Conservation (phyloP, 2,797 vertebrate species). For the Acomys russatus region DNA sequence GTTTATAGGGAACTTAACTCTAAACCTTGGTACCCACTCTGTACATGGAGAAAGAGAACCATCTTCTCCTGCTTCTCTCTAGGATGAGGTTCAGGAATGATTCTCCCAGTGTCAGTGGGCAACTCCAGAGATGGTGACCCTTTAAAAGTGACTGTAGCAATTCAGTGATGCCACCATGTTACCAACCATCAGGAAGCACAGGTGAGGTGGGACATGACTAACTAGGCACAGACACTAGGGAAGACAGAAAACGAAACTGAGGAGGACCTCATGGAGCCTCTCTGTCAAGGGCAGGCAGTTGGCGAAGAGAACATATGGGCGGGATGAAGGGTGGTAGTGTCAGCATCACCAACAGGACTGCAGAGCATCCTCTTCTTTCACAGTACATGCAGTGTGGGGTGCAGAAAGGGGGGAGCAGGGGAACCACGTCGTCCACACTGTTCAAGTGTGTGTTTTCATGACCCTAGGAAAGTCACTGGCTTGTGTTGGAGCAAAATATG, state of each 20-base stretch:
- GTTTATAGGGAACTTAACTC: not conserved
- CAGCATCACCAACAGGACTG: rapidly evolving
- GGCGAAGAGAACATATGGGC: too few relatives aligned
- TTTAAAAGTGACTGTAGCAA: not conserved
- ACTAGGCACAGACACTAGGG: not conserved
- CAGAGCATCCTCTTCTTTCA: not conserved
- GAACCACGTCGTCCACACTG: not conserved
- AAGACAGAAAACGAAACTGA: not conserved
- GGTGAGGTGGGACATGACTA: not conserved
- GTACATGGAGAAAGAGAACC: not conserved
- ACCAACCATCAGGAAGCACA: rapidly evolving
- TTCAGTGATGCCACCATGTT: not conserved
- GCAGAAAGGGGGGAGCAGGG: rapidly evolving
- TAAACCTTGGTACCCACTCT: not conserved
- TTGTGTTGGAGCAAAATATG: not conserved
- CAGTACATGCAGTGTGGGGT: not conserved
- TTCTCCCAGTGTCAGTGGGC: not conserved
- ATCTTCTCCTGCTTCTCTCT: not conserved
- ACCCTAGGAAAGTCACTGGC: not conserved
- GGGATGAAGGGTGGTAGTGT: too few relatives aligned
- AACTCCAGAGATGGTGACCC: not conserved
- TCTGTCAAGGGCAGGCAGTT: not conserved
- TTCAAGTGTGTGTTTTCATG: not conserved
- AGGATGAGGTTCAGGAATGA: not conserved
- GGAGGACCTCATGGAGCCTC: rapidly evolving